Conservation (phyloP, 2,888 invertebrate genomes). For the Boloria selene region DNA sequence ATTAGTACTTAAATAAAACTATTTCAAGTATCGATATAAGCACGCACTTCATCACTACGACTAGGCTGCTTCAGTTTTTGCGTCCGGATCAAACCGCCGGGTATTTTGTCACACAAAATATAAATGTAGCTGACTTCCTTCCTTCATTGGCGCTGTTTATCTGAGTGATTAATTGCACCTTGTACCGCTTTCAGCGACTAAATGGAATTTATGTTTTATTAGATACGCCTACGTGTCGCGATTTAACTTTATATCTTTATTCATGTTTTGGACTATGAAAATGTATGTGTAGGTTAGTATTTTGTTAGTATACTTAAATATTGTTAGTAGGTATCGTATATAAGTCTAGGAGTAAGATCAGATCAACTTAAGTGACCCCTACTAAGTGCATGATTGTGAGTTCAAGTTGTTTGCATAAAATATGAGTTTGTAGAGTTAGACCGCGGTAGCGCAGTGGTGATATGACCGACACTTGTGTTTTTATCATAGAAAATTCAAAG, state of each 20-base stretch:
- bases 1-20: too few relatives aligned
- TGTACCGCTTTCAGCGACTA: constrained; percentile 56
- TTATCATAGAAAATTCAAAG: neutral
- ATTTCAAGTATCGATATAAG: constrained; percentile 36
- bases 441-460: neutral
- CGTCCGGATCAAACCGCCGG: constrained; percentile 80
- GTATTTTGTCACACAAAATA: constrained; percentile 83
- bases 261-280: neutral
- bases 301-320: constrained; percentile 1
- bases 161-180: constrained; percentile 77
- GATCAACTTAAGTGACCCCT: constrained; percentile 2
- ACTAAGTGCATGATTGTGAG: constrained; percentile 3
- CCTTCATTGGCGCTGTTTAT: constrained; percentile 79
- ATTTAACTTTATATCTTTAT: constrained; percentile 24
- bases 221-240: constrained; percentile 6
- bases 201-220: constrained; percentile 39
- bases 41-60: constrained; percentile 50
- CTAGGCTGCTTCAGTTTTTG: constrained; percentile 76
- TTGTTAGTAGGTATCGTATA: too few relatives aligned
- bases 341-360: neutral
- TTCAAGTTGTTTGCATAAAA: constrained; percentile 10
- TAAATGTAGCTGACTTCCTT: constrained; percentile 80
- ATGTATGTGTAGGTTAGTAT: neutral
- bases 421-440: constrained; percentile 7
- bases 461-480: too few relatives aligned